Evolutionary conservation across 2,113 vertebrate species (phyloP).

Genomic region (Rutilus rutilus): DNA sequence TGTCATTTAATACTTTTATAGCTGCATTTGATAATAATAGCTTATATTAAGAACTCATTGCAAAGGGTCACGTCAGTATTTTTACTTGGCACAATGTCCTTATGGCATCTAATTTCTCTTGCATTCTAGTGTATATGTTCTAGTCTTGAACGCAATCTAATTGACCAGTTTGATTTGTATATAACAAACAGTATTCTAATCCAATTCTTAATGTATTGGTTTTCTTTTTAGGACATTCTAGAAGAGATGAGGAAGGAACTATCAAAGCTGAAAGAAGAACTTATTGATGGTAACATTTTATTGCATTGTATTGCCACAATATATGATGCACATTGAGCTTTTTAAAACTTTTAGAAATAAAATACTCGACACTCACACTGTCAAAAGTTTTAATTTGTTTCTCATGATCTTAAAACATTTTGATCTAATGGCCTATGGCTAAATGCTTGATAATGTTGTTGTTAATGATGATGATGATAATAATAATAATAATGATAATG

Average conservation of each 20-base stretch:
- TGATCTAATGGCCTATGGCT: not conserved
- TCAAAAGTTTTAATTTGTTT: not conserved
- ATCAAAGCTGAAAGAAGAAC: slow-evolving; percentile 97
- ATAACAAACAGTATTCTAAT: not conserved
- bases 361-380: not conserved
- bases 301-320: not conserved
- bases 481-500: too few species aligned
- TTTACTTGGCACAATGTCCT: not conserved
- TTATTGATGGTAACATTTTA: slow-evolving; percentile 91
- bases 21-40: not conserved
- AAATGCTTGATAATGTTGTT: not conserved
- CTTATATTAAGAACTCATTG: not conserved
- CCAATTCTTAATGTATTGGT: not conserved
- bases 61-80: not conserved
- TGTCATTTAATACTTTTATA: not conserved
- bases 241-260: slow-evolving; percentile 99
- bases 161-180: slow-evolving; percentile 1
- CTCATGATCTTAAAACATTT: not conserved
- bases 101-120: not conserved
- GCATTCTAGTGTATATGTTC: not conserved
- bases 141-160: not conserved
- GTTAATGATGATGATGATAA: too few species aligned
- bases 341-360: not conserved
- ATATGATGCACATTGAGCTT: not conserved
- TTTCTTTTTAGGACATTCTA: slow-evolving; percentile 89